Evolutionary conservation across 2,888 invertebrate species (phyloP).

Genomic region (Slavum lentiscoides): DNA sequence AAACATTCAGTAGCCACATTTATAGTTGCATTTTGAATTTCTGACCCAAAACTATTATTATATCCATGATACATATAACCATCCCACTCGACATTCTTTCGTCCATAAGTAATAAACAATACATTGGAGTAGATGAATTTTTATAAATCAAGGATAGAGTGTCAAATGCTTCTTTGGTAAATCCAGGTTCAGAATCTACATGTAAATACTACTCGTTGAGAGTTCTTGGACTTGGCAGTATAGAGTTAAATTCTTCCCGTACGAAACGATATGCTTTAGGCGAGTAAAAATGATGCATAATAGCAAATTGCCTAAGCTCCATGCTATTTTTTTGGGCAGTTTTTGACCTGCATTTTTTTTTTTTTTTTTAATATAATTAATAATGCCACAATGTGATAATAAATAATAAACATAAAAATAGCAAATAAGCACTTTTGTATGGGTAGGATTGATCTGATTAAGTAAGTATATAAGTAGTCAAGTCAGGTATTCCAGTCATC

Average conservation of each 20-base stretch:
- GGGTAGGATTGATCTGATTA: no score
- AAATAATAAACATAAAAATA: no score
- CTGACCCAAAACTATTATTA: no score
- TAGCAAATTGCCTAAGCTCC: slow-evolving; percentile 3
- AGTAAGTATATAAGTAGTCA: no score
- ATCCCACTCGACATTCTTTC: slow-evolving; percentile 8
- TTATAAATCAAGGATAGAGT: background rate
- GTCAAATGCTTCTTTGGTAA: background rate
- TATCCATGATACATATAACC: background rate
- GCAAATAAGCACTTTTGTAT: no score
- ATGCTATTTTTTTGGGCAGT: background rate
- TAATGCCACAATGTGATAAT: no score
- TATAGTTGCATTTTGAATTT: no score
- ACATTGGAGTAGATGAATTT: background rate
- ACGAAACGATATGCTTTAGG: background rate
- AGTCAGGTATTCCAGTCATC: no score
- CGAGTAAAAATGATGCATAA: background rate
- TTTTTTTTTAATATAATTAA: no score
- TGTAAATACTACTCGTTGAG: background rate
- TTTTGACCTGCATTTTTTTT: no score
- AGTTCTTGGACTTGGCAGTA: background rate
- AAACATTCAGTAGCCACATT: no score
- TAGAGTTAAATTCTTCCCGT: background rate
- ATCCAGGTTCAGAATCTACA: slow-evolving; percentile 22
- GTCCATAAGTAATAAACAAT: slow-evolving; percentile 19